These are phyloP conservation scores for Acanthurus lineatus DNA, from an alignment of 2,797 vertebrate genomes.

Conservation along the genomic window DNA sequence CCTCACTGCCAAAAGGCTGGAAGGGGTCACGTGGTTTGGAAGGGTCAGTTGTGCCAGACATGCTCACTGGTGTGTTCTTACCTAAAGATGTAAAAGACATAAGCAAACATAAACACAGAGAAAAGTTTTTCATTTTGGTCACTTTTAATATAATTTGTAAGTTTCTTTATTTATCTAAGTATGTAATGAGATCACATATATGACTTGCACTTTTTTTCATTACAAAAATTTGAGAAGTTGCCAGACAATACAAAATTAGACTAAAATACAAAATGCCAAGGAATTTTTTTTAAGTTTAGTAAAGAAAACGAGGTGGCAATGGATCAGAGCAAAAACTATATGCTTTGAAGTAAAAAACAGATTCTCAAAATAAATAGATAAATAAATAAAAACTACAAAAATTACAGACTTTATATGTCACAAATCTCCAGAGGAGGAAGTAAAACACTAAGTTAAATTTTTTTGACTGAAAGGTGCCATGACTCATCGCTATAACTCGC, in stretches of 20 bases:
- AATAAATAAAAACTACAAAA: not conserved
- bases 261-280: not conserved
- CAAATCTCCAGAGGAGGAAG: conserved; percentile 8
- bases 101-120: conserved; percentile 1
- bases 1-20: conserved; percentile 92
- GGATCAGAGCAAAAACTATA: not conserved
- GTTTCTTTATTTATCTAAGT: not conserved
- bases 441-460: not conserved
- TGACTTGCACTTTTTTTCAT: no score
- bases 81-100: conserved; percentile 86
- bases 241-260: no score
- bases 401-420: not conserved
- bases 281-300: not conserved
- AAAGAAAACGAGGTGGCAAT: not conserved
- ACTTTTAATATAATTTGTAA: not conserved
- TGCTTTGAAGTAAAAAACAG: not conserved
- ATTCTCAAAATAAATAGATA: not conserved
- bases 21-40: conserved; percentile 94
- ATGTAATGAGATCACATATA: no score
- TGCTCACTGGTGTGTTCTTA: conserved; percentile 95
- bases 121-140: not conserved
- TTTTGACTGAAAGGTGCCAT: not conserved
- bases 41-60: conserved; percentile 88
- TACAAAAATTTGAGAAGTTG: no score
- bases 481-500: conserved; percentile 16